Evolutionary conservation across 2,797 vertebrate species (phyloP).

Genomic region (Sebastes kiyomatsui): DNA sequence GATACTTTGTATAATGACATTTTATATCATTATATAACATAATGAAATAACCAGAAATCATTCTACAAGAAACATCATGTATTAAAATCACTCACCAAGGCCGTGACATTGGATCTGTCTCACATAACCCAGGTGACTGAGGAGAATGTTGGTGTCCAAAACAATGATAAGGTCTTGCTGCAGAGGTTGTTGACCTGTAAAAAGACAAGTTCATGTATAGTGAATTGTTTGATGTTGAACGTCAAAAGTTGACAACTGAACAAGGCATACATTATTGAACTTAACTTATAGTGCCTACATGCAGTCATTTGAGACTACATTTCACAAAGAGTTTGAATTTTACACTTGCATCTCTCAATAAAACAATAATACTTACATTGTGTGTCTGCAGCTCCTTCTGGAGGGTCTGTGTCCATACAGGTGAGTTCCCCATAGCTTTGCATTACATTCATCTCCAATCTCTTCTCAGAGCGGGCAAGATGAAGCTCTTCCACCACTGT

Average conservation of each 20-base stretch:
- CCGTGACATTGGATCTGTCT: slow-evolving; percentile 84
- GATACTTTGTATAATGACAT: neutral
- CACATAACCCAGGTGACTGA: slow-evolving; percentile 92
- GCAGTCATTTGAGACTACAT: neutral
- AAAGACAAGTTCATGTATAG: neutral
- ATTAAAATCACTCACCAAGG: slow-evolving; percentile 75
- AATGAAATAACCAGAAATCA: neutral
- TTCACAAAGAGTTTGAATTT: neutral
- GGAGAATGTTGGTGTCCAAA: slow-evolving; percentile 94
- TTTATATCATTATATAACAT: neutral
- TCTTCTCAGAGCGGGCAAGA: slow-evolving; percentile 85
- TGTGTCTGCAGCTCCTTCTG: slow-evolving; percentile 20
- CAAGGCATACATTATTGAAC: no score
- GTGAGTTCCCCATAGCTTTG: slow-evolving; percentile 89
- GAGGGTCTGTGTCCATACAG: slow-evolving; percentile 90
- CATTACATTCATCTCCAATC: slow-evolving; percentile 81
- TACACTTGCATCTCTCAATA: neutral
- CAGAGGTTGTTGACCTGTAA: slow-evolving; percentile 74
- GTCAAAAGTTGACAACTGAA: neutral
- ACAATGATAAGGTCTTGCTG: slow-evolving; percentile 85
- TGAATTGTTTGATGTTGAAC: rapidly evolving
- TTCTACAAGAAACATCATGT: neutral
- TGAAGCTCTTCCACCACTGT: slow-evolving; percentile 89
- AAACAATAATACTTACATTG: slow-evolving; percentile 25
- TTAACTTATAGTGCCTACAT: neutral